A percentile compares a stretch with the other conserved stretches of the same genome.
Evolutionary conservation across 2,113 vertebrate genomes (phyloP).

Genomic region (Calyptomena viridis): DNA sequence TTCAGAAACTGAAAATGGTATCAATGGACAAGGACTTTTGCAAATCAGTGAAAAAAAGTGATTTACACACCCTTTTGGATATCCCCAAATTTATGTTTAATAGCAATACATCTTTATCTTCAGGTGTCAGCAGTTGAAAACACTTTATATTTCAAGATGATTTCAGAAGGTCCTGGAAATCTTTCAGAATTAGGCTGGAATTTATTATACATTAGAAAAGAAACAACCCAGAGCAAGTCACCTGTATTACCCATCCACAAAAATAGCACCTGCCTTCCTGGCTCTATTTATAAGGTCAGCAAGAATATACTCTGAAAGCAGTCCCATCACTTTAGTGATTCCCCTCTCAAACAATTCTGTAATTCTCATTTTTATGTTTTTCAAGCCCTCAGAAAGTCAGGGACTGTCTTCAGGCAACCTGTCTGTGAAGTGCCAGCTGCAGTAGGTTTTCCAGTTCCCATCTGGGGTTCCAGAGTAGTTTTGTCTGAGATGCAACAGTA

Average conservation of each 20-base stretch:
- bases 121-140: neutral
- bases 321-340: neutral
- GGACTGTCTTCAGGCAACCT: neutral
- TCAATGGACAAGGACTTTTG: neutral
- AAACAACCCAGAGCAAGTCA: neutral
- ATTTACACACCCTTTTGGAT: neutral
- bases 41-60: neutral
- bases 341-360: neutral
- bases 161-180: neutral
- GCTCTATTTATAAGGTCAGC: neutral
- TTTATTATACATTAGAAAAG: neutral
- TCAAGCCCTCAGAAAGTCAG: neutral
- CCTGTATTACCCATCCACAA: neutral
- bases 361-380: neutral
- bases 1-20: neutral
- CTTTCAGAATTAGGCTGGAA: neutral
- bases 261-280: neutral
- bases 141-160: neutral
- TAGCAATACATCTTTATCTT: neutral
- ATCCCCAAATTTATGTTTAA: neutral
- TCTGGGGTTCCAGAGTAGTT: neutral
- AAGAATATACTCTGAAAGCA: neutral
- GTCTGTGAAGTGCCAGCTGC: neutral
- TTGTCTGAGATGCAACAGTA: neutral
- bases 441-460: neutral